Evolutionary conservation across 2,888 invertebrate species (phyloP), one percentile per base, ranked within the genome.

Genomic region (Oxyscelio sp.): DNA sequence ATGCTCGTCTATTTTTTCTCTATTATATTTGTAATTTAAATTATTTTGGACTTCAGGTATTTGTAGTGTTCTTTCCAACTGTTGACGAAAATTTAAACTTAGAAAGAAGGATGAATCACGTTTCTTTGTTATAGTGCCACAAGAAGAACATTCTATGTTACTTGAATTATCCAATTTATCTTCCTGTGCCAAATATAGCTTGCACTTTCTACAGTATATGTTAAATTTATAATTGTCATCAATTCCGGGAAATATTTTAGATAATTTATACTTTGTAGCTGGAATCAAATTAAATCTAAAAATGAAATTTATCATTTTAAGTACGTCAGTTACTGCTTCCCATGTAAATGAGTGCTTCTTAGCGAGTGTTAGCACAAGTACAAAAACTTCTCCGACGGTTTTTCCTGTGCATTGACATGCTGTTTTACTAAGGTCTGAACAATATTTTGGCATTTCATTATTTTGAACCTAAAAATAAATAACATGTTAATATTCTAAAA

Each of bases 251-350:
- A 71, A 58, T 8, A 54, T 5, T 48, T 58, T 40, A 2, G 71
- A 71, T 21, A 71, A 21, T 6, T 21, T 19, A 19, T 59, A 71
- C 15, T 71, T 71, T n/a, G n/a, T n/a, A n/a, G n/a, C n/a, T n/a
- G n/a, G n/a, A n/a, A n/a, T n/a, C n/a, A n/a, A n/a, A n/a, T n/a
- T n/a, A n/a, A n/a, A n/a, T n/a, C n/a, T n/a, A n/a, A n/a, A n/a
- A n/a, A n/a, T n/a, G n/a, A n/a, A n/a, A n/a, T n/a, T n/a, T n/a
- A n/a, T n/a, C n/a, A n/a, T n/a, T n/a, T n/a, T n/a, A n/a, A n/a
- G n/a, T n/a, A n/a, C n/a, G n/a, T n/a, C n/a, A n/a, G n/a, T n/a
- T n/a, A n/a, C n/a, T n/a, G n/a, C n/a, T n/a, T n/a, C n/a, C n/a
- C n/a, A n/a, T n/a, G n/a, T n/a, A n/a, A n/a, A n/a, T n/a, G n/a